Evolutionary conservation across 2,113 vertebrate genomes (phyloP), one percentile per base, ranked within the genome.

Genomic region (Grammomys dolichurus): DNA sequence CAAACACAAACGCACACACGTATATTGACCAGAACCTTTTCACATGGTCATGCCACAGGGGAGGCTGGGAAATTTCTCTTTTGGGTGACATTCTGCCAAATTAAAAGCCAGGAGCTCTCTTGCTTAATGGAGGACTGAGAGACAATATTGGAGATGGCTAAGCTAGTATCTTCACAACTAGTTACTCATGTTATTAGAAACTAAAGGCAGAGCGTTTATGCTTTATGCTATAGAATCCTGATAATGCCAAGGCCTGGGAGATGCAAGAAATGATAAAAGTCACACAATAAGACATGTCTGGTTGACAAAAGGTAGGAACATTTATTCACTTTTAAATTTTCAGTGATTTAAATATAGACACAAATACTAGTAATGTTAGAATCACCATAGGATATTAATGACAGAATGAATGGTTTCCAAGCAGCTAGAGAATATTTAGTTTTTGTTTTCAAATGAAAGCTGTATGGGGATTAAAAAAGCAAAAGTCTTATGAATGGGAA

Each of bases 331-430:
- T 95, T 90, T 90, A 58, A 77, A 75, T 75, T 75, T 72, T 22
- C n/a, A 10, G 40, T 87, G 48, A 67, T 58, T 63, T 87, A 95
- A 73, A 33, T 81, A 67, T 43, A 51, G 31, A 17, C 17, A 51
- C 78, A 6, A 77, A 33, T 86, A 81, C 93, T 87, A 70, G 70
- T 84, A 84, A 78, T 78, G 51, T 92, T 90, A 88, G 31, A 84
- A 87, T 88, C 78, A 48, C 14, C 20, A 24, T 46, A 87, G 3
- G 4, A 77, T 87, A 91, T 75, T 89, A 93, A 94, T 84, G 93
- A 88, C 33, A 87, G 5, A 93, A 92, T n/a, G 13, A 5, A 63
- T 95, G 43, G 63, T 82, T 90, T 96, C 36, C 31, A 93, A 63
- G 26, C 2, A 81, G 63, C 1, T 14, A 81, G 65, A 95, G 80